Evolutionary conservation across 2,797 vertebrate species (phyloP), one percentile per base, ranked within the genome.

Genomic region (Brachymystax lenok): DNA sequence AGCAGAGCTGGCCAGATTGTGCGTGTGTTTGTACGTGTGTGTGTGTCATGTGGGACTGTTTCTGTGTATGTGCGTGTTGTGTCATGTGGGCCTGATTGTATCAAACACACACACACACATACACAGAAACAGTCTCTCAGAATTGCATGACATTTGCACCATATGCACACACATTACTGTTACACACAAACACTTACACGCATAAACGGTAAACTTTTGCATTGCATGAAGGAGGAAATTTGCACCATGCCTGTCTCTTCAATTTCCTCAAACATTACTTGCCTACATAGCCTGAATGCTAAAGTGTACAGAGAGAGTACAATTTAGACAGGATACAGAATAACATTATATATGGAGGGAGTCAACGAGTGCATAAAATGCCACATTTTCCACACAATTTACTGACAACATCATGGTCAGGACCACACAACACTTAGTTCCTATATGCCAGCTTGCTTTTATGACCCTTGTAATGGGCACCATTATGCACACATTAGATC

Each of bases 1-100:
- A 75, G 85, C 64, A 76, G 70, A 75, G 79, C 76, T 80, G 81
- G 80, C 78, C 84, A 86, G 77, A 85, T 79, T 83, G 86, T 46
- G 10, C 2, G 8, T 46, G 2, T 46, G 40, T 40, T 8, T 40
- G 35, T 40, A 10, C 8, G 40, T 46, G 40, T 46, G 40, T 46
- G 40, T 2, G 40, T 46, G 40, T 46, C 8, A 46, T 46, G 40
- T 46, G 40, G 40, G 10, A 24, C 24, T 24, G 1, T 24, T 24
- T 24, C 24, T 46, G 2, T 46, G 40, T 40, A 2, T 40, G 35
- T 40, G 2, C 8, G 40, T 46, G 40, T 46, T 2, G 40, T 46
- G 40, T 46, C 8, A 46, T 46, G 40, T 46, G 40, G 40, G 10
- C 10, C 40, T 46, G 40, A 46, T 46, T 46, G 0, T 13, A 13